These are phyloP conservation scores for Chloropsis cyanopogon DNA, from an alignment of 2,113 vertebrate species.

Conservation along the genomic window DNA sequence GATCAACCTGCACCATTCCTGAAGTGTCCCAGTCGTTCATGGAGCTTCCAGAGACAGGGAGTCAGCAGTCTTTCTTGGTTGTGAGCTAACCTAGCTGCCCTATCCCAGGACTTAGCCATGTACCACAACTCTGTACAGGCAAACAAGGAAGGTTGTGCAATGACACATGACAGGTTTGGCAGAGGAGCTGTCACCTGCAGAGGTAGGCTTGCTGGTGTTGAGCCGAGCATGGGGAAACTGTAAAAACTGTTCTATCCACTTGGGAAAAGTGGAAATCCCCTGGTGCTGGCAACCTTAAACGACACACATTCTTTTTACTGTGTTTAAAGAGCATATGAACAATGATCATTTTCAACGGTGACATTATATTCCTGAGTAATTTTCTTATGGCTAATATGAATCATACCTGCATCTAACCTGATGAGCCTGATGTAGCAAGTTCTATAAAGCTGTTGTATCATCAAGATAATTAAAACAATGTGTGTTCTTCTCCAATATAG, in stretches of 20 bases:
- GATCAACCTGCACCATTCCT: not conserved
- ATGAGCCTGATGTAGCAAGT: not conserved
- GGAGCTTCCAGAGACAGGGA: not conserved
- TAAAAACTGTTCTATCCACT: not conserved
- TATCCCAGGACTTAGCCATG: not conserved
- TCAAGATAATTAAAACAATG: not conserved
- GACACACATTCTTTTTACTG: not conserved
- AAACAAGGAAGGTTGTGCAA: not conserved
- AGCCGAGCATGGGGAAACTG: not conserved
- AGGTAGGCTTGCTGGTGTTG: not conserved
- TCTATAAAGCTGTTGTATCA: not conserved
- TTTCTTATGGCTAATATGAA: not conserved
- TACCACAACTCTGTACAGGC: fast-evolving
- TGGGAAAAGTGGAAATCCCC: not conserved
- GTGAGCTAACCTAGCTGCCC: not conserved
- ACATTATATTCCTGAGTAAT: not conserved
- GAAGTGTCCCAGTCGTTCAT: not conserved
- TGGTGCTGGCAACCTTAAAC: not conserved
- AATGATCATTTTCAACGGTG: not conserved
- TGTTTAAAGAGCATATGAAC: not conserved
- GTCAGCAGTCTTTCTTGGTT: not conserved
- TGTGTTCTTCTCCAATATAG: not conserved
- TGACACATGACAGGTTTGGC: not conserved
- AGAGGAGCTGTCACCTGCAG: not conserved
- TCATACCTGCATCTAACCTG: not conserved